Percentiles rank a stretch among this genome's conserved stretches.
These are phyloP conservation scores for Chalcis sispes DNA, from an alignment of 2,888 invertebrate genomes.

Conservation along the genomic window DNA sequence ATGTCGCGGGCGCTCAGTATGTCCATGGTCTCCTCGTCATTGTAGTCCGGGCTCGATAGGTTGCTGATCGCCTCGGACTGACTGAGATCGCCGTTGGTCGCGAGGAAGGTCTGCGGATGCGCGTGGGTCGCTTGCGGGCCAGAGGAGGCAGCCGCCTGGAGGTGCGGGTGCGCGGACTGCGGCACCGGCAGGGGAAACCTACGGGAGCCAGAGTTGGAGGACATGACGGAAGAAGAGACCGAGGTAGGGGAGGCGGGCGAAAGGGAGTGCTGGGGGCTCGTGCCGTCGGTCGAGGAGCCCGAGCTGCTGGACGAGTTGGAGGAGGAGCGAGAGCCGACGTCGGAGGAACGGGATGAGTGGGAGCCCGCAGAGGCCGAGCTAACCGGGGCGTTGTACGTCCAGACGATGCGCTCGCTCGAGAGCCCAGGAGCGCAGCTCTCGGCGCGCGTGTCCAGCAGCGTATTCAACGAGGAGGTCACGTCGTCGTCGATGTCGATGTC, in stretches of 20 bases:
- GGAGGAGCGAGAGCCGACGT: slow-evolving; percentile 68
- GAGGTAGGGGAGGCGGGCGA: slow-evolving; percentile 90
- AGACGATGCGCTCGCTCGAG: slow-evolving; percentile 85
- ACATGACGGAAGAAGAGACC: slow-evolving; percentile 92
- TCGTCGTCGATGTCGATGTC: slow-evolving; percentile 95
- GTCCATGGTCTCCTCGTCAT: slow-evolving; percentile 90
- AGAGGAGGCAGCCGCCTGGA: neutral
- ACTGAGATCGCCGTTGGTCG: slow-evolving; percentile 84
- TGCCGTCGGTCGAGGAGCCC: slow-evolving; percentile 58
- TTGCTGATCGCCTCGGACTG: slow-evolving; percentile 92
- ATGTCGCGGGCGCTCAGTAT: slow-evolving; percentile 87
- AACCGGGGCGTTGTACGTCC: slow-evolving; percentile 94
- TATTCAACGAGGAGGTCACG: slow-evolving; percentile 94
- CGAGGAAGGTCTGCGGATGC: slow-evolving; percentile 8
- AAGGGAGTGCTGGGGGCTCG: slow-evolving; percentile 79
- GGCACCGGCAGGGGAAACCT: slow-evolving; percentile 77
- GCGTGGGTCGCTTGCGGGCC: slow-evolving; percentile 30
- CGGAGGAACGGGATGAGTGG: slow-evolving; percentile 77
- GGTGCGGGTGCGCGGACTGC: slow-evolving; percentile 21
- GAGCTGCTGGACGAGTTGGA: slow-evolving; percentile 56
- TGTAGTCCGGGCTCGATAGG: slow-evolving; percentile 93
- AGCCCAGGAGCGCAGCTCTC: slow-evolving; percentile 78
- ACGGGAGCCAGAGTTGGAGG: slow-evolving; percentile 84
- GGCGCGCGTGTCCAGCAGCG: slow-evolving; percentile 87
- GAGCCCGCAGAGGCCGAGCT: slow-evolving; percentile 79